These are phyloP conservation scores for Periophthalmus magnuspinnatus DNA, from an alignment of 2,797 vertebrate species.

Conservation along the genomic window DNA sequence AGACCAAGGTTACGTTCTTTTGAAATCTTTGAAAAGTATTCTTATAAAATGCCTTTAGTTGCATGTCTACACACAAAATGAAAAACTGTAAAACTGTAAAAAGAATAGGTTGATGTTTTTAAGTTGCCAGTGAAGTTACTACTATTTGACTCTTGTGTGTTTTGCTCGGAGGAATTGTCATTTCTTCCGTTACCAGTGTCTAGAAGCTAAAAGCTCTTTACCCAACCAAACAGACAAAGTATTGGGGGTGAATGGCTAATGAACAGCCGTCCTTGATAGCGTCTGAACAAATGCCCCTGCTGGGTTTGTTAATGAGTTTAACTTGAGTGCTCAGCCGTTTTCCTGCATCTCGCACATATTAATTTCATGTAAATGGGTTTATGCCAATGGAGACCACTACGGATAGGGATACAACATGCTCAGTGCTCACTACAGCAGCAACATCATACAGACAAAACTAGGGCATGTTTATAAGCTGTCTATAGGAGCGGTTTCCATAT, in stretches of 20 bases:
- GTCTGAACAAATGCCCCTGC: conserved; percentile 62
- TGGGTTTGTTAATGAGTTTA: conserved; percentile 72
- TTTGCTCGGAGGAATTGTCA: conserved; percentile 32
- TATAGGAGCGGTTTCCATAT: conserved; percentile 18
- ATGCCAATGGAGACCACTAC: conserved; percentile 26
- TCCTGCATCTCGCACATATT: conserved; percentile 57
- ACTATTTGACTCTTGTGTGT: conserved; percentile 7
- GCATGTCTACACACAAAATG: neutral
- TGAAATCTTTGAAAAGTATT: neutral
- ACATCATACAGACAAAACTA: conserved; percentile 35
- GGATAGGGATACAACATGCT: conserved; percentile 39
- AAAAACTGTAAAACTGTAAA: neutral
- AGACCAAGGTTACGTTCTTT: neutral
- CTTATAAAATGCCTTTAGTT: neutral
- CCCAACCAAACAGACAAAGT: conserved; percentile 57
- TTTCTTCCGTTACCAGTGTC: conserved; percentile 28
- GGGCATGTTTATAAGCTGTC: conserved; percentile 26
- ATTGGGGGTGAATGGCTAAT: conserved; percentile 56
- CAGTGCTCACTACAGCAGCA: conserved; percentile 29
- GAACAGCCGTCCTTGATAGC: conserved; percentile 60
- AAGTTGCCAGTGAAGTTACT: conserved; percentile 16
- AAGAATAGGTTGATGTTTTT: neutral
- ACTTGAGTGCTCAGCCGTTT: conserved; percentile 65
- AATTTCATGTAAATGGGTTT: conserved; percentile 71
- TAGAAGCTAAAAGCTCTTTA: conserved; percentile 53